These are phyloP conservation scores for Archaeoteleia sp. DNA, from an alignment of 2,888 invertebrate genomes.

Conservation along the genomic window DNA sequence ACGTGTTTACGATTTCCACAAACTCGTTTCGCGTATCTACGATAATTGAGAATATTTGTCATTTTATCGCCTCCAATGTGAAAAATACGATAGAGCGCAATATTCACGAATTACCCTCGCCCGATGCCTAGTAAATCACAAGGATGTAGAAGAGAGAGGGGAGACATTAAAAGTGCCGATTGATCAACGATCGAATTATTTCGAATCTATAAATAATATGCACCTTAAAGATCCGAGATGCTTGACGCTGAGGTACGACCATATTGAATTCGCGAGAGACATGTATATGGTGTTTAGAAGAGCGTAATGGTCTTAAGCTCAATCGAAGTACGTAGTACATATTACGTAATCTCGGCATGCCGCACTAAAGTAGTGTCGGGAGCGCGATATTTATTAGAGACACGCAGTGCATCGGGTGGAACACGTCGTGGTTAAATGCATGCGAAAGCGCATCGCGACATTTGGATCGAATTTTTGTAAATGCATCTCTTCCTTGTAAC, in stretches of 20 bases:
- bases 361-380: slow-evolving; percentile 30
- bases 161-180: slow-evolving; percentile 28
- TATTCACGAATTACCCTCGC: slow-evolving; percentile 39
- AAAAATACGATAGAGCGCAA: slow-evolving; percentile 37
- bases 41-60: slow-evolving; percentile 51
- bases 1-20: slow-evolving; percentile 46
- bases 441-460: slow-evolving; percentile 31
- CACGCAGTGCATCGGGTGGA: slow-evolving; percentile 32
- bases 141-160: no score
- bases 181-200: slow-evolving; percentile 40
- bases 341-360: slow-evolving; percentile 28
- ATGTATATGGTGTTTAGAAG: slow-evolving; percentile 32
- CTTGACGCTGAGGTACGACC: slow-evolving; percentile 20
- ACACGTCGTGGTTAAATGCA: slow-evolving; percentile 38
- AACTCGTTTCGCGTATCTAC: slow-evolving; percentile 48
- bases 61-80: slow-evolving; percentile 39
- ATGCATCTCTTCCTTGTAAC: slow-evolving; percentile 19
- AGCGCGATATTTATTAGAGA: slow-evolving; percentile 44
- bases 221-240: slow-evolving; percentile 23
- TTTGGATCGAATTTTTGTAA: slow-evolving; percentile 36
- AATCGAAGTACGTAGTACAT: slow-evolving; percentile 26
- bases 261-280: slow-evolving; percentile 24
- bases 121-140: slow-evolving; percentile 36
- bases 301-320: slow-evolving; percentile 35
- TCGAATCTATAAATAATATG: slow-evolving; percentile 33